Base-by-base conservation (phyloP, 2,888 invertebrate species). In the Andricus curvator region DNA sequence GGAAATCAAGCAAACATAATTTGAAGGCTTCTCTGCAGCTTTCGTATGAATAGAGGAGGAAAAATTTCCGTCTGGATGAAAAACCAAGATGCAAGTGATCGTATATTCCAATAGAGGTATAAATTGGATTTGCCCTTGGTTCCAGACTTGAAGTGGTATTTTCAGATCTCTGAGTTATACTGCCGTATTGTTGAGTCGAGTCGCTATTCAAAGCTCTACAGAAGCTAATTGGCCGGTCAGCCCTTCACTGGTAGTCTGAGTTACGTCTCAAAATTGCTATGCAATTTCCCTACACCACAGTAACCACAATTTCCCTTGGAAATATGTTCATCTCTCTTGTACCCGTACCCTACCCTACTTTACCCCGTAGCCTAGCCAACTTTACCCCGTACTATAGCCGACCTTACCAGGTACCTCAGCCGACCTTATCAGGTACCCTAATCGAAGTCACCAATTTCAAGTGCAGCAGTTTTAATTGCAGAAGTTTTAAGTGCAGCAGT, bases 221-320 rank as follows among this genome's bases (percentile, higher is more conserved):
- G 66, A 88, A 86, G 82, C 87, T 90, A 90, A 90, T 90, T 90
- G 89, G 88, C 88, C 86, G 89, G 88, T 86, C 87, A 87, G 88
- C 86, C 87, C 87, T 88, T 86, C 85, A 80, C 15, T 48, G 5
- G 29, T 51, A 60, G 48, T 17, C 17, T 60, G 22, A 60, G n/a
- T 60, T 60, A 22, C 60, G n/a, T 60, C 60, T 20, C 60, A 48
- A 5, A 6, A 68, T 68, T 48, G 51, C 29, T 20, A 15, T 56
- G 33, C n/a, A 74, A 33, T 56, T 56, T 74, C 22, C 56, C 33
- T 74, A 37, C 56, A 22, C 56, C 5, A n/a, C 33, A n/a, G 8
- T 29, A 56, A n/a, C 51, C 74, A 56, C 33, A 22, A 74, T 74
- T 70, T 70, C 29, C 51, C 29, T 48, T 56, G 48, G 3, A 48